These are phyloP conservation scores for Himantopus leucocephalus DNA, from an alignment of 2,113 vertebrate species.

Conservation along the genomic window DNA sequence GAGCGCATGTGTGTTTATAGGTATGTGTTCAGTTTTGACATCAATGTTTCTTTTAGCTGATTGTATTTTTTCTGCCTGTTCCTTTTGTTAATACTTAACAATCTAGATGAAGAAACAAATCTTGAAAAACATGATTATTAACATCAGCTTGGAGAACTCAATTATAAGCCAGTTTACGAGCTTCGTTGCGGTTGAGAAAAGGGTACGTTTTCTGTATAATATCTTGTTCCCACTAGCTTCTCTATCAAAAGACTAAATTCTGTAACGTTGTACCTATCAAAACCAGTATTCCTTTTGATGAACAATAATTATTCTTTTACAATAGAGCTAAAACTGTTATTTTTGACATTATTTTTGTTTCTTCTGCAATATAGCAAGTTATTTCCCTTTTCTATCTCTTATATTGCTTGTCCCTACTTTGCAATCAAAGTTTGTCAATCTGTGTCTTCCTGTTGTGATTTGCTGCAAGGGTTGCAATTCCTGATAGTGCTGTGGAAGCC, in stretches of 20 bases:
- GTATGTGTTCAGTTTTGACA: not conserved
- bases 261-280: not conserved
- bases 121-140: constrained; percentile 81
- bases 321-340: not conserved
- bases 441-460: not conserved
- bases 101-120: constrained; percentile 83
- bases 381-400: not conserved
- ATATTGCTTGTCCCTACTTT: not conserved
- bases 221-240: not conserved
- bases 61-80: not conserved
- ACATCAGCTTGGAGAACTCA: constrained; percentile 86
- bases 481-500: not conserved
- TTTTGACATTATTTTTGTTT: not conserved
- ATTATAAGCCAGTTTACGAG: constrained; percentile 89
- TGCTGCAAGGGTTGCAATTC: not conserved
- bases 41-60: not conserved
- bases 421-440: not conserved
- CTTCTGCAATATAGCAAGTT: not conserved
- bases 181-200: constrained; percentile 87
- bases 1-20: not conserved
- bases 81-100: not conserved
- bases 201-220: constrained; percentile 69
- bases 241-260: not conserved
- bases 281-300: not conserved
- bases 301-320: not conserved